Evolutionary conservation across 2,113 vertebrate genomes (phyloP).

Genomic region (Silurus asotus): DNA sequence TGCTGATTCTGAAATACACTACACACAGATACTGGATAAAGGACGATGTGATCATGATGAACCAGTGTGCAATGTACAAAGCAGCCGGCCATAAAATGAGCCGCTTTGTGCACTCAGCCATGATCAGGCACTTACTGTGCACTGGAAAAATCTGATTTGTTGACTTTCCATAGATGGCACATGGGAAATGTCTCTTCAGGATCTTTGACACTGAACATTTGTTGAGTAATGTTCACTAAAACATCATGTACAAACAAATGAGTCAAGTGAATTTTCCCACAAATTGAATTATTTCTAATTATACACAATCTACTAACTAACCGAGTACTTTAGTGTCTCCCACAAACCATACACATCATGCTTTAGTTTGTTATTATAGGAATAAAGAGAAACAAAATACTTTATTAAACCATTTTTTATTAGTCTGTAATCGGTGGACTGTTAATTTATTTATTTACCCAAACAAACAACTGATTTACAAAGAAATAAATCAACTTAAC

Average conservation of each 20-base stretch:
- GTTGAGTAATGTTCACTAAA: neutral
- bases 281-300: neutral
- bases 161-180: conserved; percentile 20
- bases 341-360: neutral
- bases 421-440: neutral
- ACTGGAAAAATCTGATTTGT: conserved; percentile 12
- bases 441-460: neutral
- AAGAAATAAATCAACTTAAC: neutral
- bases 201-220: neutral
- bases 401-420: too few relatives aligned
- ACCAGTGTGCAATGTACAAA: neutral
- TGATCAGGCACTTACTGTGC: too few relatives aligned
- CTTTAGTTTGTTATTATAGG: neutral
- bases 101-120: neutral
- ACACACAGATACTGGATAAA: neutral
- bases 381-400: neutral
- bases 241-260: neutral
- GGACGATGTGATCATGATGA: neutral
- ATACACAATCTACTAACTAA: neutral
- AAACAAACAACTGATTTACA: neutral
- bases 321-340: neutral
- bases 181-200: conserved; percentile 1
- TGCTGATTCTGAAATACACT: neutral
- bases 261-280: neutral
- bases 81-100: conserved; percentile 6